These are phyloP conservation scores for Phaedon cochleariae DNA, from an alignment of 2,888 invertebrate species.

Conservation along the genomic window DNA sequence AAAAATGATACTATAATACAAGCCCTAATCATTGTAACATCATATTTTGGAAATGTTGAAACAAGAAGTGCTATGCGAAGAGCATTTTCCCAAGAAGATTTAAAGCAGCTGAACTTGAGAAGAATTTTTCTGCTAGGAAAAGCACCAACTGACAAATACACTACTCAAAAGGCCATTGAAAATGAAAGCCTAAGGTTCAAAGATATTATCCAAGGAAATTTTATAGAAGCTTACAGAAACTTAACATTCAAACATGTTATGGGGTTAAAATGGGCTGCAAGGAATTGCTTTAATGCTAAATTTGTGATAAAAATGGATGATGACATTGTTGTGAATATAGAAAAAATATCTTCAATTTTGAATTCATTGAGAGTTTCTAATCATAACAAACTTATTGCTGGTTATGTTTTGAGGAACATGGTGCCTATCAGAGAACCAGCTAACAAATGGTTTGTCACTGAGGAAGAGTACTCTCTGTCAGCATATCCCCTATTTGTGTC, in stretches of 20 bases:
- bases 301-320: slow-evolving; percentile 85
- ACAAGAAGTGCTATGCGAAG: slow-evolving; percentile 75
- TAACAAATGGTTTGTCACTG: slow-evolving; percentile 84
- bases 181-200: slow-evolving; percentile 72
- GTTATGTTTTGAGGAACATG: slow-evolving; percentile 72
- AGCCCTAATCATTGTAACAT: slow-evolving; percentile 73
- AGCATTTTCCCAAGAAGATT: slow-evolving; percentile 68
- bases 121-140: slow-evolving; percentile 77
- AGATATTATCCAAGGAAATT: slow-evolving; percentile 80
- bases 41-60: slow-evolving; percentile 77
- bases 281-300: slow-evolving; percentile 68
- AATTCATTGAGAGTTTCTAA: slow-evolving; percentile 53
- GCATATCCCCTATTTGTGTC: slow-evolving; percentile 80
- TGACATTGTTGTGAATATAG: slow-evolving; percentile 78
- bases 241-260: slow-evolving; percentile 84
- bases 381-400: slow-evolving; percentile 65
- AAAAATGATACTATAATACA: slow-evolving; percentile 42
- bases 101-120: slow-evolving; percentile 68
- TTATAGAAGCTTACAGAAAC: slow-evolving; percentile 80
- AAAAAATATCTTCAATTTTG: slow-evolving; percentile 65
- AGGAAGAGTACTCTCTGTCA: slow-evolving; percentile 69
- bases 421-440: slow-evolving; percentile 70
- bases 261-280: slow-evolving; percentile 79
- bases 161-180: slow-evolving; percentile 67
- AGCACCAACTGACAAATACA: slow-evolving; percentile 65